Evolutionary conservation across 2,888 invertebrate genomes (phyloP).

Genomic region (Stomorhina lunata): DNA sequence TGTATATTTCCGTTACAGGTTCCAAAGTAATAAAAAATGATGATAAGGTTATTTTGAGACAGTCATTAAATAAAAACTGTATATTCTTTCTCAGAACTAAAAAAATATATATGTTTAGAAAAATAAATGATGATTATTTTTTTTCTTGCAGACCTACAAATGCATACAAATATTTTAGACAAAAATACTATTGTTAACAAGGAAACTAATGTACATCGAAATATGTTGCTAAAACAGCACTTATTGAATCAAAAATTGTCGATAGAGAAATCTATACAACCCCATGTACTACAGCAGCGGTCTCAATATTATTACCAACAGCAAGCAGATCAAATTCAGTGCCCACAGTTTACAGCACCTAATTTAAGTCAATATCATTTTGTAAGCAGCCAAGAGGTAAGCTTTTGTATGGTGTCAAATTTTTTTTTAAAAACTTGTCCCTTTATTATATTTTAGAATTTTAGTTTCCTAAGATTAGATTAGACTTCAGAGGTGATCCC

Average conservation of each 20-base stretch:
- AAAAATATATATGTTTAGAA: too few species aligned
- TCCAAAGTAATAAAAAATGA: too few species aligned
- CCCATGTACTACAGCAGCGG: constrained; percentile 36
- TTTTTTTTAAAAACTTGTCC: neutral
- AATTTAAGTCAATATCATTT: constrained; percentile 83
- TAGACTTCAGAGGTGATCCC: too few species aligned
- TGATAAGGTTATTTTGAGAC: too few species aligned
- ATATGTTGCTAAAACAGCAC: constrained; percentile 85
- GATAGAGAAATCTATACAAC: constrained; percentile 72
- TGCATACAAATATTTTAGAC: neutral
- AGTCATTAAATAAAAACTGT: neutral
- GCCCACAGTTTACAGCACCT: constrained; percentile 81
- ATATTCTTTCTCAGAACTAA: too few species aligned
- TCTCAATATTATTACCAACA: constrained; percentile 63
- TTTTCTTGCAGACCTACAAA: constrained; percentile 6
- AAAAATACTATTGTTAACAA: constrained; percentile 81
- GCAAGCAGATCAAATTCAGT: constrained; percentile 63
- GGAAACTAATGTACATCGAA: constrained; percentile 85
- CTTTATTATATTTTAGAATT: neutral
- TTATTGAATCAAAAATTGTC: constrained; percentile 82
- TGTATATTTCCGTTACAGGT: too few species aligned
- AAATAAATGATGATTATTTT: neutral
- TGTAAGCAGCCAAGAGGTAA: constrained; percentile 82
- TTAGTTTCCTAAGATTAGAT: too few species aligned
- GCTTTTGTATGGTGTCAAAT: constrained; percentile 23